Evolutionary conservation across 2,113 vertebrate genomes (phyloP).

Genomic region (Phalacrocorax carbo): DNA sequence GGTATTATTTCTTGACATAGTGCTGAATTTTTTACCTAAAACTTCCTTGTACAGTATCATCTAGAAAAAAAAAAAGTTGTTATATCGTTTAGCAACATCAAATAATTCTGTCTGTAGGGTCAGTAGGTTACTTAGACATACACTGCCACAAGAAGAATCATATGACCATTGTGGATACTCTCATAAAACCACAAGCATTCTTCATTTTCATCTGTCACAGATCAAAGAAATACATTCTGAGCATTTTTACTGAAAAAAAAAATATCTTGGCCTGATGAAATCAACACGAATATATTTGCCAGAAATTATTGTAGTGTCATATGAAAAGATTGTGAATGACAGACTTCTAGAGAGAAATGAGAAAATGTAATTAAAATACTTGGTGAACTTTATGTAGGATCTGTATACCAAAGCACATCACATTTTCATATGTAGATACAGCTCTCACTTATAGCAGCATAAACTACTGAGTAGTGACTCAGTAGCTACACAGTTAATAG

Average conservation of each 20-base stretch:
- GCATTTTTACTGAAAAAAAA: background rate
- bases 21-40: background rate
- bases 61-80: background rate
- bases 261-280: background rate
- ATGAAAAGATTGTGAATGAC: background rate
- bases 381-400: background rate
- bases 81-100: background rate
- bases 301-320: background rate
- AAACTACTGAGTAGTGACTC: background rate
- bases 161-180: background rate
- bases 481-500: background rate
- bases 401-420: background rate
- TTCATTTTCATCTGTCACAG: background rate
- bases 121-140: background rate
- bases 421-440: background rate
- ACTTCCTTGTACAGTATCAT: background rate
- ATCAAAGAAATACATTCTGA: background rate
- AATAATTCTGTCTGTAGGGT: background rate
- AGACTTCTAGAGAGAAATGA: background rate
- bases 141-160: background rate
- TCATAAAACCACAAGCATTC: background rate
- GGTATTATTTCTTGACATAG: background rate
- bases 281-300: background rate
- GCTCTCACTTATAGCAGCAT: background rate
- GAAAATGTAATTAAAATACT: background rate